Conservation (phyloP, 2,888 invertebrate species). For the Eumacrocentrus americanus region DNA sequence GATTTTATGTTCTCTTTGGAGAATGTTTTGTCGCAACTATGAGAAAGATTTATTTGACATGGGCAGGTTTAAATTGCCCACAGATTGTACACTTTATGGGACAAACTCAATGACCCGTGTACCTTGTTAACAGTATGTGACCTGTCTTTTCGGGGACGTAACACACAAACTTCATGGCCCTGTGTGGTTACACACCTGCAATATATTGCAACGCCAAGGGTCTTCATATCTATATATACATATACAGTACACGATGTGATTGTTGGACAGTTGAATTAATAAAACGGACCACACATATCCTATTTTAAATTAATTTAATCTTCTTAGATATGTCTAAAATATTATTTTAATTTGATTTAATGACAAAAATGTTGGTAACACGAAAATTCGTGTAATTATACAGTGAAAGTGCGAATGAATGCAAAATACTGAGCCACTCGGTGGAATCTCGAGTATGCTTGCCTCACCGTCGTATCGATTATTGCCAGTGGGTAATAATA, state of each 20-base stretch:
- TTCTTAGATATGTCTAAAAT: no score
- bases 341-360: no score
- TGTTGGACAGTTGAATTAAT: background rate
- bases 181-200: slow-evolving; percentile 18
- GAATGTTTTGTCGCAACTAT: background rate
- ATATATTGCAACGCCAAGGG: slow-evolving; percentile 7
- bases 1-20: background rate
- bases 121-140: slow-evolving; percentile 20
- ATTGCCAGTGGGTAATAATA: slow-evolving; percentile 26
- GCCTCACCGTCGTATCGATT: slow-evolving; percentile 20
- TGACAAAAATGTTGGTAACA: no score
- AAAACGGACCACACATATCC: no score
- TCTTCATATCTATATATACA: background rate
- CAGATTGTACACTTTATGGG: slow-evolving; percentile 15
- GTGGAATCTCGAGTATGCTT: background rate
- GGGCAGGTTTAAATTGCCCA: background rate
- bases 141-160: slow-evolving; percentile 16
- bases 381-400: no score
- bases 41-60: background rate
- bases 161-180: slow-evolving; percentile 13
- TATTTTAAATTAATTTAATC: no score
- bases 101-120: slow-evolving; percentile 4
- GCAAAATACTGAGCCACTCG: background rate
- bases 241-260: background rate
- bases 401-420: no score